Evolutionary conservation across 2,888 invertebrate genomes (phyloP).

Genomic region (Parelbella ahira): DNA sequence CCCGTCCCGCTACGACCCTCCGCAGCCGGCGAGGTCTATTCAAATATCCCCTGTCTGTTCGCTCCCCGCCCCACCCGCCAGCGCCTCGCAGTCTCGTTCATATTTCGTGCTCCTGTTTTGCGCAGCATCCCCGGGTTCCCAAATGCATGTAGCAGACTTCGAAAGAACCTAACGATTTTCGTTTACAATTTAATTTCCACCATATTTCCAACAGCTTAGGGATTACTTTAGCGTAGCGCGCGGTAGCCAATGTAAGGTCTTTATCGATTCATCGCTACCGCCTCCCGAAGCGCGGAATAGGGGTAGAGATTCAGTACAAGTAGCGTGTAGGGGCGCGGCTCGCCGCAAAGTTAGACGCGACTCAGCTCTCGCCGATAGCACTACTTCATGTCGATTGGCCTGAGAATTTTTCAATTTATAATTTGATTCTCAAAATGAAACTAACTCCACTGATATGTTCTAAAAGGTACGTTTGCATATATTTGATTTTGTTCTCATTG

Average conservation of each 20-base stretch:
- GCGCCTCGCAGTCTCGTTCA: conserved; percentile 81
- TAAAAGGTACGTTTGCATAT: conserved; percentile 49
- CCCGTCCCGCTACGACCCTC: too few relatives aligned
- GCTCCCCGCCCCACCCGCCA: conserved; percentile 68
- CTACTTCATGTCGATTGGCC: conserved; percentile 52
- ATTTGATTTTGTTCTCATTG: too few relatives aligned
- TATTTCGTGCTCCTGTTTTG: conserved; percentile 80
- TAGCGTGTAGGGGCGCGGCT: conserved; percentile 80
- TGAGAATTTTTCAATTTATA: conserved; percentile 38
- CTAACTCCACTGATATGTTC: conserved; percentile 27
- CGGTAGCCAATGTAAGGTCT: conserved; percentile 18
- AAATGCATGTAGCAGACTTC: conserved; percentile 75
- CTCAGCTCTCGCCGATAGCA: conserved; percentile 71
- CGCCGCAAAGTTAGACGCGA: conserved; percentile 80
- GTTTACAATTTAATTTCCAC: conserved; percentile 34
- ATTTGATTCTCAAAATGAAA: conserved; percentile 17
- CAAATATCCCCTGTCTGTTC: conserved; percentile 76
- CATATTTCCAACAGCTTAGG: conserved; percentile 30
- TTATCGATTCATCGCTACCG: conserved; percentile 43
- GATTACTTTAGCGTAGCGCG: conserved; percentile 11
- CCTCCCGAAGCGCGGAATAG: conserved; percentile 76
- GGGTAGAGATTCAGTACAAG: conserved; percentile 81
- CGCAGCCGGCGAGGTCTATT: conserved; percentile 73
- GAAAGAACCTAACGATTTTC: conserved; percentile 46
- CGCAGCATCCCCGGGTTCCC: conserved; percentile 81